Percentiles rank a stretch among this genome's conserved stretches.
phyloP scores from a whole-genome alignment of 1,140 invertebrate species.

The Zaprionus davidi region DNA sequence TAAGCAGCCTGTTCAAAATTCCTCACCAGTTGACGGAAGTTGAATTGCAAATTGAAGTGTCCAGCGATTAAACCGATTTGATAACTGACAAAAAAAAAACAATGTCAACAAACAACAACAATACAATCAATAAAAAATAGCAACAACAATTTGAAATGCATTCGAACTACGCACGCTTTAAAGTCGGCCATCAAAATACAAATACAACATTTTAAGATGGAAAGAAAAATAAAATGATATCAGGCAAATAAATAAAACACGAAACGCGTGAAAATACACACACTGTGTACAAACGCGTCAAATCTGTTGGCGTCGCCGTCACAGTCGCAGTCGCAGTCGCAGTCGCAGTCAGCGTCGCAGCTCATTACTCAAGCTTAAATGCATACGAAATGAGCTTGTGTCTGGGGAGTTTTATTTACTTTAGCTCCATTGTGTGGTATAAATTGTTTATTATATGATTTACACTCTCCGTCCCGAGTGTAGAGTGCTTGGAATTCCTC shows the following conservation, averaged over 20 bases:
- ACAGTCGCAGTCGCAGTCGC: constrained; percentile 12
- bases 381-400: constrained; percentile 72
- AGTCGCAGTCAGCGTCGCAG: constrained; percentile 32
- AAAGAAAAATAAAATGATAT: constrained; percentile 8
- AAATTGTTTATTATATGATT: constrained; percentile 64
- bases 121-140: constrained; percentile 21
- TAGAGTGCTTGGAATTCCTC: constrained; percentile 49
- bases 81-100: constrained; percentile 18
- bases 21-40: constrained; percentile 75
- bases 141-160: constrained; percentile 58
- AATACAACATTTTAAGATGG: constrained; percentile 31
- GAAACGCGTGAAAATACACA: constrained; percentile 33
- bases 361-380: constrained; percentile 77
- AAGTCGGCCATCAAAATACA: constrained; percentile 49
- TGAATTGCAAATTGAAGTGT: constrained; percentile 77
- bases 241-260: constrained; percentile 31
- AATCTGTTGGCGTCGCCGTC: constrained; percentile 24
- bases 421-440: constrained; percentile 52
- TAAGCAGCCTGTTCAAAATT: constrained; percentile 60
- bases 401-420: constrained; percentile 61
- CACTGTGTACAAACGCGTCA: constrained; percentile 16
- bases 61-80: constrained; percentile 56
- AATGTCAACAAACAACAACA: constrained; percentile 22
- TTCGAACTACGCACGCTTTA: constrained; percentile 50
- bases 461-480: constrained; percentile 34